Base-by-base conservation (phyloP, 2,888 invertebrate species). In the Odontomyia ornata region DNA sequence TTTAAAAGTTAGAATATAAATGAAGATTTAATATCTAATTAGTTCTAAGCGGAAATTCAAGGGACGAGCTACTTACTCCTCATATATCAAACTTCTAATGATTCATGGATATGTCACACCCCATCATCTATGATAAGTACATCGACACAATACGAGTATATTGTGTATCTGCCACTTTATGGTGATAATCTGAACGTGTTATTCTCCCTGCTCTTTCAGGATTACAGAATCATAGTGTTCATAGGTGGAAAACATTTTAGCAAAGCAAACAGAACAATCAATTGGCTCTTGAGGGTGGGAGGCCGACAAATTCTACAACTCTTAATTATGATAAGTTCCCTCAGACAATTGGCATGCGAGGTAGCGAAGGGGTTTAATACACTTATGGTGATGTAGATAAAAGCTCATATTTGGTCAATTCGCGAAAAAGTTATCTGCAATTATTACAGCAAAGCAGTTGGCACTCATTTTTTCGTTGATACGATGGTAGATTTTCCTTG, bases 271-370 rank as follows among this genome's bases (percentile, higher is more conserved):
- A 25, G 21, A 60, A 60, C 25, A 60, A 23, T 60, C 57, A 60
- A 60, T 60, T 60, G 7, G 23, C 5, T 23, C 30, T 11, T 18
- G 28, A 36, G 43, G 36, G 30, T 28, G 28, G 64, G n/a, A 1
- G 30, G 36, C n/a, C 11, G 3, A 18, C 36, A n/a, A 64, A 52
- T 13, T 43, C 43, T 13, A 43, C 43, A 9, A 11, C 67, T 43
- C 30, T 43, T 43, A 36, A 67, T 67, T 67, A 67, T 43, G 67
- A 67, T 67, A 67, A 67, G 43, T 0, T 18, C 21, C 7, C 52
- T 43, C 7, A 43, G 21, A 43, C 64, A 9, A 60, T 60, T 64
- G 30, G 28, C 30, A 11, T n/a, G 64, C 11, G 27, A n/a, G 64
- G n/a, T 11, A 13, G 7, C n/a, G 15, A 67, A 67, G 30, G 67